phyloP scores from a whole-genome alignment of 2,113 vertebrate genomes.

The Sphyrna mokarran region DNA sequence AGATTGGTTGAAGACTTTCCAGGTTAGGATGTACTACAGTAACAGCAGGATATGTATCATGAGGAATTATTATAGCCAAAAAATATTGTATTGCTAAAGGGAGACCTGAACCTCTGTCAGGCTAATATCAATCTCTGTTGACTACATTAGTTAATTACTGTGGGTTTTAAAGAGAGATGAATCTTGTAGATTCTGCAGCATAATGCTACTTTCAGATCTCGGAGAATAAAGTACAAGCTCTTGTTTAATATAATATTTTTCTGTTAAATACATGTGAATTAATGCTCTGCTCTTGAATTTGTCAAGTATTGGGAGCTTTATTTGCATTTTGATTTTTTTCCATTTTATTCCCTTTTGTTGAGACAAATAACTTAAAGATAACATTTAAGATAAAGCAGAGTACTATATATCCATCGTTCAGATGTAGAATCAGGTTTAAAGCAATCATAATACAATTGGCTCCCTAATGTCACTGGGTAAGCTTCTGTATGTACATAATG shows the following conservation, averaged over 20 bases:
- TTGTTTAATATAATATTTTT: background rate
- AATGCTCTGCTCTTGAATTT: background rate
- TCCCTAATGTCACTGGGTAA: background rate
- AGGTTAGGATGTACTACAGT: conserved; percentile 63
- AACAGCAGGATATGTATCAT: conserved; percentile 34
- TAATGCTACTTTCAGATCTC: background rate
- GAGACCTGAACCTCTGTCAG: background rate
- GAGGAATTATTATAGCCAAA: background rate
- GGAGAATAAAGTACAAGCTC: background rate
- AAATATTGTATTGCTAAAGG: background rate
- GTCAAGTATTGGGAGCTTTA: background rate
- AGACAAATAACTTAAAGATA: background rate
- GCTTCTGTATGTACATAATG: background rate
- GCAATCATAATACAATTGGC: background rate
- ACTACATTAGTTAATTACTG: background rate
- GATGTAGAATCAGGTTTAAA: background rate
- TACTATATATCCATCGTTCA: background rate
- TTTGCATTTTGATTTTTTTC: background rate
- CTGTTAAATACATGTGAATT: background rate
- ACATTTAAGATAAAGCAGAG: background rate
- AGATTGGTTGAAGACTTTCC: conserved; percentile 98
- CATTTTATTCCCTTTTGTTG: background rate
- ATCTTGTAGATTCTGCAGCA: background rate
- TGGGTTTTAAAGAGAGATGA: background rate
- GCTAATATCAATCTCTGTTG: background rate